Percentiles rank a stretch among this genome's conserved stretches.
phyloP scores from a whole-genome alignment of 2,113 vertebrate genomes.

The human (Homo sapiens) region GRCh38 chr4:17873501-17874000 shows the following conservation, averaged over 20 bases:
- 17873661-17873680: constrained; percentile 83
- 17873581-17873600: constrained; percentile 73
- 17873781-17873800: constrained; percentile 94
- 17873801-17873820: constrained; percentile 97
- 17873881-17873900: constrained; percentile 73
- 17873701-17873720: constrained; percentile 69
- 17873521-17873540: constrained; percentile 73
- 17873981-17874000: constrained; percentile 76
- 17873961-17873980: constrained; percentile 73
- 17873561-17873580: constrained; percentile 72
- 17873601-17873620: constrained; percentile 75
- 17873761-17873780: constrained; percentile 86
- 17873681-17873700: constrained; percentile 77
- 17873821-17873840: constrained; percentile 90
- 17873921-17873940: constrained; percentile 76
- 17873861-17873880: constrained; percentile 77
- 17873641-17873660: constrained; percentile 76
- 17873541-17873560: constrained; percentile 78
- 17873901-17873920: constrained; percentile 79
- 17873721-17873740: constrained; percentile 80
- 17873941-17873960: constrained; percentile 76
- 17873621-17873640: constrained; percentile 73
- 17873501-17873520: constrained; percentile 82
- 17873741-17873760: constrained; percentile 81
- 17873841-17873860: constrained; percentile 86